Evolutionary conservation across 2,797 vertebrate species (phyloP).

Genomic region (Hippocampus kuda): DNA sequence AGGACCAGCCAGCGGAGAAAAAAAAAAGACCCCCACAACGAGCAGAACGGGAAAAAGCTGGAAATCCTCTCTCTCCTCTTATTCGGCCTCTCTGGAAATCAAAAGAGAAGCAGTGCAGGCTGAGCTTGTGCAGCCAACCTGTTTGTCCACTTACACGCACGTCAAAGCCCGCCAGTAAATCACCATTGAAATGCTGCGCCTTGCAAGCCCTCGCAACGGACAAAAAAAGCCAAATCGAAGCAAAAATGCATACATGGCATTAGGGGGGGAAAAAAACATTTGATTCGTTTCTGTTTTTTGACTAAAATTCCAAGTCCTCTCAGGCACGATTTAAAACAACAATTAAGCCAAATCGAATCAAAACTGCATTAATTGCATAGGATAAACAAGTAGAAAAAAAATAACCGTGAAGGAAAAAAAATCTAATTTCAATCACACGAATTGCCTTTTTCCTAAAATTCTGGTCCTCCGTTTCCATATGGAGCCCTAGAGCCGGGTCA

Average conservation of each 20-base stretch:
- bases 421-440: constrained; percentile 10
- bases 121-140: constrained; percentile 26
- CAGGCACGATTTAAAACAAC: not conserved
- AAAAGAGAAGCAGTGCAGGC: constrained; percentile 8
- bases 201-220: not conserved
- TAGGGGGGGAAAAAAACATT: not conserved
- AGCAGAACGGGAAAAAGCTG: constrained; percentile 10
- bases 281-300: not conserved
- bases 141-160: not conserved
- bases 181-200: not conserved
- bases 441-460: constrained; percentile 71
- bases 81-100: constrained; percentile 17
- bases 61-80: constrained; percentile 37
- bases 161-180: not conserved
- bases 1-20: constrained; percentile 57
- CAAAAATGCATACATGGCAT: not conserved
- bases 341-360: no score
- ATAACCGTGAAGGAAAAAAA: constrained; percentile 16
- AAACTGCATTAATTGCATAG: not conserved
- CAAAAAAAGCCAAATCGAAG: constrained; percentile 14
- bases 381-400: not conserved
- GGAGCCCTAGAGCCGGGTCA: constrained; percentile 65
- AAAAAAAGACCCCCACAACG: constrained; percentile 25
- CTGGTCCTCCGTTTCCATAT: constrained; percentile 76
- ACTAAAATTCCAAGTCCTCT: not conserved